A percentile compares a stretch with the other conserved stretches of the same genome.
Evolutionary conservation across 2,888 invertebrate species (phyloP).

Genomic region (Synergus japonicus): DNA sequence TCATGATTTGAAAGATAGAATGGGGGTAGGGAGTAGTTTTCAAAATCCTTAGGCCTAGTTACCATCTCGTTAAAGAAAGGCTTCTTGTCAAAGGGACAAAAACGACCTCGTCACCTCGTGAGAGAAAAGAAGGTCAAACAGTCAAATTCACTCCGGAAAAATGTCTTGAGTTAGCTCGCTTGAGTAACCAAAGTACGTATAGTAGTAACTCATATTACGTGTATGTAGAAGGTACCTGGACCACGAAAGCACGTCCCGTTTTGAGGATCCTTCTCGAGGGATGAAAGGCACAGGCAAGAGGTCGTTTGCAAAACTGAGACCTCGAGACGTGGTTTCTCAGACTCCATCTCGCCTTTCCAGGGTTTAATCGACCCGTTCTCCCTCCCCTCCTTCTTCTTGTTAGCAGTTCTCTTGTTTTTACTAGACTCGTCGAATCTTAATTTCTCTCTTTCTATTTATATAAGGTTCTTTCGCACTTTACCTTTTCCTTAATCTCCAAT

Average conservation of each 20-base stretch:
- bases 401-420: conserved; percentile 28
- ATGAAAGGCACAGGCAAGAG: conserved; percentile 21
- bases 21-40: too few relatives aligned
- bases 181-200: neutral
- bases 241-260: conserved; percentile 8
- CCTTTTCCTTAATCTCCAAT: conserved; percentile 35
- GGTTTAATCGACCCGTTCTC: conserved; percentile 26
- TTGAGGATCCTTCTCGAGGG: conserved; percentile 12
- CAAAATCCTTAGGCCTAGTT: too few relatives aligned
- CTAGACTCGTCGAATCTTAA: conserved; percentile 34
- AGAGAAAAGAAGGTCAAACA: neutral
- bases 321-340: conserved; percentile 26
- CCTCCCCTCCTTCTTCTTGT: neutral
- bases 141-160: neutral
- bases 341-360: conserved; percentile 21
- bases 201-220: neutral
- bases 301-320: conserved; percentile 39
- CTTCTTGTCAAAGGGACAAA: neutral
- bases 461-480: conserved; percentile 32
- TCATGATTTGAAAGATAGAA: too few relatives aligned
- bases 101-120: neutral
- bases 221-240: neutral
- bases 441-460: conserved; percentile 37
- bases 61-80: too few relatives aligned
- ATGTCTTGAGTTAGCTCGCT: neutral